Percentiles rank a stretch among this genome's conserved stretches.
Evolutionary conservation across 1,140 invertebrate species (phyloP).

Genomic region (Macrostomum lignano): DNA sequence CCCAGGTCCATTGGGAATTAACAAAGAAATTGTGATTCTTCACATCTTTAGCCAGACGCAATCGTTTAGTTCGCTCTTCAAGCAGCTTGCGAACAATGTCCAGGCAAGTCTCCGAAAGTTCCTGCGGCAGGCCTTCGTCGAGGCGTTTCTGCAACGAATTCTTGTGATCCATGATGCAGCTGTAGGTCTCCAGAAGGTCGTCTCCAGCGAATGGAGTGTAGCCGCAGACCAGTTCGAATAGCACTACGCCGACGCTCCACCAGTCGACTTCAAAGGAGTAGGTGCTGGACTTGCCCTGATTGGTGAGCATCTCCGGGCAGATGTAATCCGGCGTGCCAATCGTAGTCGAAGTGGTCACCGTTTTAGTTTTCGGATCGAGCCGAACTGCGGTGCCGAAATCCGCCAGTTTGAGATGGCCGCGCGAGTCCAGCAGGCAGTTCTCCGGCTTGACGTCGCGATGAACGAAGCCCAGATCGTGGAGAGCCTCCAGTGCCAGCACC

Average conservation of each 20-base stretch:
- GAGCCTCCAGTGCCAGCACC: slow-evolving; percentile 78
- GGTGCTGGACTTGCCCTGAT: slow-evolving; percentile 65
- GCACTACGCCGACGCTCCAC: slow-evolving; percentile 95
- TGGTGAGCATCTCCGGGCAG: slow-evolving; percentile 83
- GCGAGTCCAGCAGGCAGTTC: slow-evolving; percentile 76
- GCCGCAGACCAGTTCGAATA: slow-evolving; percentile 76
- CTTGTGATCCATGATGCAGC: slow-evolving; percentile 61
- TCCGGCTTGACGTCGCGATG: slow-evolving; percentile 96
- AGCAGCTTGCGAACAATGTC: too few species aligned
- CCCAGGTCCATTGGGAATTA: slow-evolving; percentile 65
- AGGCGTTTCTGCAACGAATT: background rate
- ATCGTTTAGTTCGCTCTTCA: too few species aligned
- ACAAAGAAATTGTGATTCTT: background rate
- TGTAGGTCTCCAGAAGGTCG: slow-evolving; percentile 82
- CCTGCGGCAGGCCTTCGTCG: too few species aligned
- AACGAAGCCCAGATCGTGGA: slow-evolving; percentile 94
- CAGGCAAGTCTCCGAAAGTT: too few species aligned
- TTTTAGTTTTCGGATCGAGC: slow-evolving; percentile 47
- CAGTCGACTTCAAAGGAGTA: slow-evolving; percentile 81
- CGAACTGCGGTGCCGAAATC: slow-evolving; percentile 98
- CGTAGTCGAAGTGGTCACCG: slow-evolving; percentile 69
- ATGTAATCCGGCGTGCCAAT: slow-evolving; percentile 98
- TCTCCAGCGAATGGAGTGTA: slow-evolving; percentile 97
- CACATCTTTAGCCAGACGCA: too few species aligned
- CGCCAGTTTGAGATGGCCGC: slow-evolving; percentile 80